A percentile compares a stretch with the other conserved stretches of the same genome.
Conservation (phyloP, 2,888 invertebrate genomes). For the Pollenia amentaria region DNA sequence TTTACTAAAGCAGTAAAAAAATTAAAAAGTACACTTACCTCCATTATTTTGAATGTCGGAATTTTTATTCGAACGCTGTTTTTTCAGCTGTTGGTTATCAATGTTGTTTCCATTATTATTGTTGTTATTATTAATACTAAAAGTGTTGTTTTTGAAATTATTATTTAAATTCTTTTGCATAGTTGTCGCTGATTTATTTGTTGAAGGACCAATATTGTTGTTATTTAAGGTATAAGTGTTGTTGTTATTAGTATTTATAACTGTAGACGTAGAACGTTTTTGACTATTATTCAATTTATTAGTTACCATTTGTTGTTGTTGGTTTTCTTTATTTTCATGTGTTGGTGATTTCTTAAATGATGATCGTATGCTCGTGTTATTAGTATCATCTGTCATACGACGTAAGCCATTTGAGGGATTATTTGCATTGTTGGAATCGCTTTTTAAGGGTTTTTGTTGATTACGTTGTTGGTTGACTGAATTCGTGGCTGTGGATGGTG, state of each 20-base stretch:
- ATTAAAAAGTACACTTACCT: slow-evolving; percentile 55
- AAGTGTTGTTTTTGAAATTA: slow-evolving; percentile 52
- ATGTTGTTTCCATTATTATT: slow-evolving; percentile 33
- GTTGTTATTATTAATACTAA: slow-evolving; percentile 32
- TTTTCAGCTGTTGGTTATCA: slow-evolving; percentile 54
- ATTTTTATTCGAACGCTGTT: slow-evolving; percentile 63
- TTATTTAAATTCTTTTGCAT: slow-evolving; percentile 65
- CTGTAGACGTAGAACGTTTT: slow-evolving; percentile 65
- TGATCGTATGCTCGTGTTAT: slow-evolving; percentile 42
- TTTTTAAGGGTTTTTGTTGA: slow-evolving; percentile 58
- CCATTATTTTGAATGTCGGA: slow-evolving; percentile 57
- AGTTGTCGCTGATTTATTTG: slow-evolving; percentile 59
- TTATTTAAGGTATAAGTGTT: slow-evolving; percentile 33
- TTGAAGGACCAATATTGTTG: slow-evolving; percentile 43
- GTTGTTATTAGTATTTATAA: slow-evolving; percentile 75
- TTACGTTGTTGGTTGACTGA: slow-evolving; percentile 48
- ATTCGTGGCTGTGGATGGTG: slow-evolving; percentile 37
- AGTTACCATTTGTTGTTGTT: slow-evolving; percentile 52
- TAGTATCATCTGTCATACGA: slow-evolving; percentile 53
- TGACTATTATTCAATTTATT: slow-evolving; percentile 60
- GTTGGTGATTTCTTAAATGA: slow-evolving; percentile 83
- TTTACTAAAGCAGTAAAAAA: neutral
- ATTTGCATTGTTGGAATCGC: slow-evolving; percentile 47
- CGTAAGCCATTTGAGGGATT: slow-evolving; percentile 35
- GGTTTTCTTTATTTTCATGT: slow-evolving; percentile 84